Percentiles rank a stretch among this genome's conserved stretches.
phyloP scores from a whole-genome alignment of 2,888 invertebrate species.

The Drosophila merina region DNA sequence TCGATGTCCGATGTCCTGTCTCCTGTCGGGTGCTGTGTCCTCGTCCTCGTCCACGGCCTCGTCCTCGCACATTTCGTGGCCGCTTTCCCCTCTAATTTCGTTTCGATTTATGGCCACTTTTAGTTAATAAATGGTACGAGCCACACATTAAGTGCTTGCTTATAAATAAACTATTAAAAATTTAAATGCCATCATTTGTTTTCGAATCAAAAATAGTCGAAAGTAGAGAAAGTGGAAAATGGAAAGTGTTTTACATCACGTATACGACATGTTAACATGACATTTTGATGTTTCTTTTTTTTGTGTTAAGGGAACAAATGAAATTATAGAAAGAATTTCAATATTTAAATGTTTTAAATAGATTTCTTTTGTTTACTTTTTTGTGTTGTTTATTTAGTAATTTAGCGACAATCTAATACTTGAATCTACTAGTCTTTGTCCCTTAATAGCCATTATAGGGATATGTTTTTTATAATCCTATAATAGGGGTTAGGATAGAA shows the following conservation, averaged over 20 bases:
- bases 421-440: too few species aligned
- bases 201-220: not conserved
- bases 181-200: not conserved
- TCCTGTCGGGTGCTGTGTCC: too few species aligned
- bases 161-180: not conserved
- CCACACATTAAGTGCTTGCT: slow-evolving; percentile 3
- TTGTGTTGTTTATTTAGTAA: too few species aligned
- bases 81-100: not conserved
- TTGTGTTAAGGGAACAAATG: not conserved
- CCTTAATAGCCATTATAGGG: too few species aligned
- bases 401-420: too few species aligned
- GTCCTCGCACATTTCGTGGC: not conserved
- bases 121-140: not conserved
- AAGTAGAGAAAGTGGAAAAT: too few species aligned
- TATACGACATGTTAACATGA: not conserved
- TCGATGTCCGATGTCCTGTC: not conserved
- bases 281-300: not conserved
- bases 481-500: too few species aligned
- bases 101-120: slow-evolving; percentile 8
- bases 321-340: not conserved
- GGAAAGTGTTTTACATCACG: not conserved
- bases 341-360: too few species aligned
- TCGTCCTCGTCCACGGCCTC: not conserved
- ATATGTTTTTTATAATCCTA: too few species aligned
- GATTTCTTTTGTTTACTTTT: too few species aligned